A percentile compares a stretch with the other conserved stretches of the same genome.
phyloP scores from a whole-genome alignment of 2,888 invertebrate genomes.

The Drosophila siamana region DNA sequence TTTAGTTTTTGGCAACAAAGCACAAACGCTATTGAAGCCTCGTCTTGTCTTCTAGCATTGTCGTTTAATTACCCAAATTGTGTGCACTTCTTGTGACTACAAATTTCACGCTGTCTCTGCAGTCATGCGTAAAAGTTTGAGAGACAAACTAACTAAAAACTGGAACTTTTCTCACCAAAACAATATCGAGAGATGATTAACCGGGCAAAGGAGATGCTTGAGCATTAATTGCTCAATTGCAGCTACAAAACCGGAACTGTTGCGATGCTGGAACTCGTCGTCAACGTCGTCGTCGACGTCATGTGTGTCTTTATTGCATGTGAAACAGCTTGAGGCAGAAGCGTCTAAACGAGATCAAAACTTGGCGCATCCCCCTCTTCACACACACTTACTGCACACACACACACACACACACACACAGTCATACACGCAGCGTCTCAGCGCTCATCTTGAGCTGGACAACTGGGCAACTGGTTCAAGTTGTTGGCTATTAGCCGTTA shows the following conservation, averaged over 20 bases:
- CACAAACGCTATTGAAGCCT: slow-evolving; percentile 30
- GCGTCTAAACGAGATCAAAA: slow-evolving; percentile 69
- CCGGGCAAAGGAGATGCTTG: slow-evolving; percentile 39
- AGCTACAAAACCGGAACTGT: slow-evolving; percentile 66
- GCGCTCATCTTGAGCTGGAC: slow-evolving; percentile 4
- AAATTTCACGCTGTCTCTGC: slow-evolving; percentile 49
- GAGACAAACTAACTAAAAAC: slow-evolving; percentile 32
- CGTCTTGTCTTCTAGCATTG: slow-evolving; percentile 3
- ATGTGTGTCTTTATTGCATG: slow-evolving; percentile 43
- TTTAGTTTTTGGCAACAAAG: slow-evolving; percentile 47
- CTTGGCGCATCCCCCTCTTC: slow-evolving; percentile 47
- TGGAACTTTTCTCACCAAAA: slow-evolving; percentile 70
- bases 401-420: slow-evolving; percentile 4
- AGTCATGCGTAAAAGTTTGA: slow-evolving; percentile 42
- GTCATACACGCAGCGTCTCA: no score
- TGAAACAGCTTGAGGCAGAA: slow-evolving; percentile 50
- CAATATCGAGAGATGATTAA: slow-evolving; percentile 27
- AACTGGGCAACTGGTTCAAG: slow-evolving; percentile 48
- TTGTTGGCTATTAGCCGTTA: slow-evolving; percentile 73
- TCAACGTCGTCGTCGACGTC: background rate
- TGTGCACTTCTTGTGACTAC: slow-evolving; percentile 44
- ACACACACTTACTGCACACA: slow-evolving; percentile 11
- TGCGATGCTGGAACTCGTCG: background rate
- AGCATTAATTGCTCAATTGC: slow-evolving; percentile 76
- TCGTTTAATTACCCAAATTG: slow-evolving; percentile 36